Conservation (phyloP, 2,888 invertebrate genomes). For the Arge pagana region DNA sequence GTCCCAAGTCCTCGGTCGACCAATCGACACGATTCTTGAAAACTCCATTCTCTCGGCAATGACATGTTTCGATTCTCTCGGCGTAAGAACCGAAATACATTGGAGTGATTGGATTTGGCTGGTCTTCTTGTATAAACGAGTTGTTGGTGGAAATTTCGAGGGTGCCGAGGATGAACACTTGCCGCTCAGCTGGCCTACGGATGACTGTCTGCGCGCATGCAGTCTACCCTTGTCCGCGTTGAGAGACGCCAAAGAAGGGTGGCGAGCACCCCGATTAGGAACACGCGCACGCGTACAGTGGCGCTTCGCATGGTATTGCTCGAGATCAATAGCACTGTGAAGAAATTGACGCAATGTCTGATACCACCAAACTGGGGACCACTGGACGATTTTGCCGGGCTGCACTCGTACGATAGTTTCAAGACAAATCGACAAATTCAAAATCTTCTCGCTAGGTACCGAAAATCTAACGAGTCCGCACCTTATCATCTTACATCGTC, state of each 20-base stretch:
- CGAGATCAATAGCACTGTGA: slow-evolving; percentile 10
- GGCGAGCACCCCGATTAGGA: slow-evolving; percentile 25
- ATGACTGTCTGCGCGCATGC: slow-evolving; percentile 21
- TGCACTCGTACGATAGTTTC: too few relatives aligned
- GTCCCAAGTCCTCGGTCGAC: slow-evolving; percentile 36
- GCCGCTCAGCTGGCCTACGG: slow-evolving; percentile 23
- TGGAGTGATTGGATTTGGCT: slow-evolving; percentile 40
- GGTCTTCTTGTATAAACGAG: slow-evolving; percentile 12
- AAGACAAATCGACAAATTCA: too few relatives aligned
- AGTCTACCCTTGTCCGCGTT: slow-evolving; percentile 26
- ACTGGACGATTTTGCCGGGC: too few relatives aligned
- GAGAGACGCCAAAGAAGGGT: slow-evolving; percentile 28
- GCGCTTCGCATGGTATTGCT: slow-evolving; percentile 17
- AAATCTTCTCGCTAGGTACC: too few relatives aligned
- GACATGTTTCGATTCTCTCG: slow-evolving; percentile 59
- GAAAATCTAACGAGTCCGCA: too few relatives aligned
- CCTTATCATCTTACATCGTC: too few relatives aligned
- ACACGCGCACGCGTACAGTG: slow-evolving; percentile 19
- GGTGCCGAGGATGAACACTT: slow-evolving; percentile 29
- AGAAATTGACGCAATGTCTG: background rate
- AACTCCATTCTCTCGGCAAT: slow-evolving; percentile 66
- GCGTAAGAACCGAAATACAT: slow-evolving; percentile 55
- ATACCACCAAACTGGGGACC: slow-evolving; percentile 12
- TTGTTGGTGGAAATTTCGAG: slow-evolving; percentile 35
- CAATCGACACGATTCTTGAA: slow-evolving; percentile 61